Evolutionary conservation across 30 jellyfish, hydroid and myxozoan genomes (phyloP), one percentile per base, ranked within the genome.

Genomic region (Aurelia sp.): DNA sequence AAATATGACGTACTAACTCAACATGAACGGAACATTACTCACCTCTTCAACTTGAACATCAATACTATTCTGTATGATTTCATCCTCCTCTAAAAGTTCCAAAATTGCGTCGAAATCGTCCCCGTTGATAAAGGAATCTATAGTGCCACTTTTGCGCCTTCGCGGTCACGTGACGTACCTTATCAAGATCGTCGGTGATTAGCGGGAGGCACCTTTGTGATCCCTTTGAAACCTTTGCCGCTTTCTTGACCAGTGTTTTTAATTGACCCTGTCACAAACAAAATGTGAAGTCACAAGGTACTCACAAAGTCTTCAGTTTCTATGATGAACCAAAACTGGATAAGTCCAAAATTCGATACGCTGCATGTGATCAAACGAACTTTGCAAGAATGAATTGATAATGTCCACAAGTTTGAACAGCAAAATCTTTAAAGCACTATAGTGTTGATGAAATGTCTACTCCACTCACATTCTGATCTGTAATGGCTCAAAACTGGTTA

Each of bases 11-110:
- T 65, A 0, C 57, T 65, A 7, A 65, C 11, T 65, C 15, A 65
- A 65, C 10, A 65, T 65, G 76, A 65, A 65, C 76, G 76, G 76
- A 65, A 65, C 52, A 0, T 21, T 13, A 74, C 86, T 74, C 86
- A 74, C 86, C 86, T 74, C 86, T 0, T 74, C 53, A 50, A 74
- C 86, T 74, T 50, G 70, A 52, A 55, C 73, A 53, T 74, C 73
- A 74, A 74, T 30, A 20, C 27, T 74, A 13, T 30, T 74, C 51
- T 74, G 86, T 30, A 74, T 48, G 73, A 30, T 53, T 47, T 53
- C 86, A 74, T 74, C 86, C 40, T 74, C 78, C 64, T 74, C 57
- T 74, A 74, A 55, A 47, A 74, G 74, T 61, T 74, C 86, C 73
- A 74, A 55, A 74, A 71, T 71, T 6, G 66, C 82, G 82, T 71